Conservation (phyloP, 1,140 invertebrate genomes). For the Drosophila lacertosa region DNA sequence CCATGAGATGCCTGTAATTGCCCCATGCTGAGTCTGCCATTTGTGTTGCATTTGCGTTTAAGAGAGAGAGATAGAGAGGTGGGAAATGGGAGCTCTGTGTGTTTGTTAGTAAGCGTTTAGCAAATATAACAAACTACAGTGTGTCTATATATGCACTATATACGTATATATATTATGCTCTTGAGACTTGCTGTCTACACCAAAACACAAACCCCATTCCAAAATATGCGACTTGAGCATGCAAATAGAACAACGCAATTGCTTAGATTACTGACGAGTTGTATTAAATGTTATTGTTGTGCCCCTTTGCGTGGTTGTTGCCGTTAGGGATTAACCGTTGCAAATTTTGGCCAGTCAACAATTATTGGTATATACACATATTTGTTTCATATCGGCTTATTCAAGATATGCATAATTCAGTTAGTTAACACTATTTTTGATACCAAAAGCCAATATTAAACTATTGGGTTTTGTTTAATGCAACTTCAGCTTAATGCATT, state of each 20-base stretch:
- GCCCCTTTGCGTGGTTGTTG: conserved; percentile 2
- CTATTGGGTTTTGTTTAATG: too few relatives aligned
- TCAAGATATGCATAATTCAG: conserved; percentile 1
- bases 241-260: conserved; percentile 63
- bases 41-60: conserved; percentile 16
- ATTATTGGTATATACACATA: neutral
- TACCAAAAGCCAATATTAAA: conserved; percentile 36
- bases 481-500: conserved; percentile 27
- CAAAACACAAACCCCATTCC: neutral
- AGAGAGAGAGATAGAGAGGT: conserved; percentile 18
- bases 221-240: conserved; percentile 16
- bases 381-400: neutral
- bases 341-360: neutral
- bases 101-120: conserved; percentile 62
- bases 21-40: conserved; percentile 34
- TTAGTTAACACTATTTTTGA: neutral
- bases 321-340: neutral
- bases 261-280: conserved; percentile 62
- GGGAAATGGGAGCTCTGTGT: conserved; percentile 10
- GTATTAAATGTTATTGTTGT: conserved; percentile 27
- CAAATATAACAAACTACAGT: conserved; percentile 75
- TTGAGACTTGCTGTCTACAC: conserved; percentile 25
- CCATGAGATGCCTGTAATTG: conserved; percentile 54
- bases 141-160: conserved; percentile 22
- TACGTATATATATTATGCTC: neutral